phyloP scores from a whole-genome alignment of 2,797 vertebrate genomes.

The Phoxinus dragarum region DNA sequence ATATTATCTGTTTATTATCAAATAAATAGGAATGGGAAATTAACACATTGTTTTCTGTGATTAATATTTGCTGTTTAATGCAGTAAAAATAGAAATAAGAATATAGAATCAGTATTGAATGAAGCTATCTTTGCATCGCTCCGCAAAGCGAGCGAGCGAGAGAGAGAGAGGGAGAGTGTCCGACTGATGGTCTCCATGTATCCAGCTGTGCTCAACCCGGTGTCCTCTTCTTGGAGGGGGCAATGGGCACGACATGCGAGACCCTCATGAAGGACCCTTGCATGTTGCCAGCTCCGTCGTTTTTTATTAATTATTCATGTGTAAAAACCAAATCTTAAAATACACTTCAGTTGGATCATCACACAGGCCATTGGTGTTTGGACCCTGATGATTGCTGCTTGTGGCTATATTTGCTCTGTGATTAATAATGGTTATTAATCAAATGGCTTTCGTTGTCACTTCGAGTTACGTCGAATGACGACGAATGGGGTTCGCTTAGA shows the following conservation, averaged over 20 bases:
- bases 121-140: too few species aligned
- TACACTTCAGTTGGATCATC: neutral
- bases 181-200: neutral
- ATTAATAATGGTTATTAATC: neutral
- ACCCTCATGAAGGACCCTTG: neutral
- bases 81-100: too few species aligned
- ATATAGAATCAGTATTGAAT: too few species aligned
- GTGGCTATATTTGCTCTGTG: neutral
- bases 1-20: neutral
- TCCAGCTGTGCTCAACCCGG: neutral
- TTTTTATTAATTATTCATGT: neutral
- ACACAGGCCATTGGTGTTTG: neutral
- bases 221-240: neutral
- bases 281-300: neutral
- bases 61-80: too few species aligned
- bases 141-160: neutral
- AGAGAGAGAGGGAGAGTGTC: neutral
- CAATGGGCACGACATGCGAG: accelerated
- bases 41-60: neutral
- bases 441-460: too few species aligned
- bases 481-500: too few species aligned
- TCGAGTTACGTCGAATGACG: too few species aligned
- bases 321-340: neutral
- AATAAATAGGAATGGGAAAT: neutral
- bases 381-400: neutral